These are phyloP conservation scores for Metridium senile DNA, from an alignment of 92 coral and sea anemone genomes.

Conservation along the genomic window DNA sequence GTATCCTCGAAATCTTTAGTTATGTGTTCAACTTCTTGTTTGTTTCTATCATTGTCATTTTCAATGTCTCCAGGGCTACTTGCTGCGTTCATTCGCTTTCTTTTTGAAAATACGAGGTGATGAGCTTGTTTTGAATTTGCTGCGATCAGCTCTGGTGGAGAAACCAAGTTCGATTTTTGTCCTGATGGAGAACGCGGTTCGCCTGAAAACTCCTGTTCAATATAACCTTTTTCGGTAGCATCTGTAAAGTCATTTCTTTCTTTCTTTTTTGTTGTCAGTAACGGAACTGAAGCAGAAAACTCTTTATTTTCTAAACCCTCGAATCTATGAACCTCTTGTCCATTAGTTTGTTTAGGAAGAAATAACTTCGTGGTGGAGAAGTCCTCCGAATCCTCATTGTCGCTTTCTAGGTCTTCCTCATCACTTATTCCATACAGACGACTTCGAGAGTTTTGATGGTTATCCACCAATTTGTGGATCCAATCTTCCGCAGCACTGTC, in stretches of 20 bases:
- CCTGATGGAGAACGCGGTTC: conserved; percentile 5
- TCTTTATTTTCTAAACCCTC: conserved; percentile 1
- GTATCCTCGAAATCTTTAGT: background rate
- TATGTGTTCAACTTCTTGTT: background rate
- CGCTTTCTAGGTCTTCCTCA: conserved; percentile 28
- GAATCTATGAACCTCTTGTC: background rate
- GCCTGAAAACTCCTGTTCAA: background rate
- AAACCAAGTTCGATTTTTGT: no score
- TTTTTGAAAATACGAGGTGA: background rate
- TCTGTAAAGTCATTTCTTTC: background rate
- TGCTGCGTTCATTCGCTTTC: background rate
- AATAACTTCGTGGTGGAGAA: background rate
- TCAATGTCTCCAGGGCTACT: background rate
- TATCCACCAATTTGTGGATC: conserved; percentile 25
- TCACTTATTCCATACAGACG: conserved; percentile 33
- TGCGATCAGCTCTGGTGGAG: no score
- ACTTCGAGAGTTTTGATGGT: conserved; percentile 5
- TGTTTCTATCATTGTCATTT: background rate
- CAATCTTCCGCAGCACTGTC: conserved; percentile 24
- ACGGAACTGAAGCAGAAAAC: background rate
- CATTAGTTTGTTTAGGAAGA: background rate
- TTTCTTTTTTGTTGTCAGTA: background rate
- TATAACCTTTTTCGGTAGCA: background rate
- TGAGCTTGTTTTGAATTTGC: no score
- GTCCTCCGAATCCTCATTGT: background rate